Base-by-base conservation (phyloP, 64 coral and sea anemone genomes). In the Astreopora myriophthalma region DNA sequence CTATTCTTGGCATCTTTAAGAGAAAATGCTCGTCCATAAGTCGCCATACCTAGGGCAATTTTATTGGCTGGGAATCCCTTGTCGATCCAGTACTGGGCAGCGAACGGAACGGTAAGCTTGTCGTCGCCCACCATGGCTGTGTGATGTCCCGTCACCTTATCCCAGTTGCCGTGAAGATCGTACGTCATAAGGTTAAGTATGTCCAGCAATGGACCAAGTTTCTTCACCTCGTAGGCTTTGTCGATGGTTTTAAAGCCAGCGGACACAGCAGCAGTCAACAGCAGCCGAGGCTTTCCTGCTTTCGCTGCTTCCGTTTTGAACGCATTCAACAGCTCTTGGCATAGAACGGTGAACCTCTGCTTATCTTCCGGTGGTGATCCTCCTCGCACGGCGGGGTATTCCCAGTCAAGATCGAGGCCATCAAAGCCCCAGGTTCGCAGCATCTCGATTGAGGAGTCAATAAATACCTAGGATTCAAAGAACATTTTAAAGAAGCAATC, bases 381-480 rank as follows among this genome's bases (percentile, higher is more conserved):
- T 34, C 94, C 84, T 2, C 94, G 58, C 29, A 39, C 73, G 6
- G 67, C 94, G 6, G 89, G 94, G 48, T 92, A 92, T 29, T 96
- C 94, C 94, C 94, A 96, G 27, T 96, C 94, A 13, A 96, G 85
- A 49, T 96, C 94, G 9, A 96, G 76, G 46, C 94, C 94, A 79
- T 96, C 94, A 62, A 96, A 96, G 11, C n/a, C 76, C 46, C 86
- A 88, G 6, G 23, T 80, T 64, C 94, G 48, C n/a, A 96, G 75
- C 60, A 87, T 34, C 40, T 19, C 61, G 14, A 92, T 88, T 1
- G 80, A 64, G 6, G 94, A 96, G 73, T 96, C 75, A 11, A 95
- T 95, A 44, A 95, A 95, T 16, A 46, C 66, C 90, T 92, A 49
- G 3, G 2, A 39, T n/a, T n/a, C n/a, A n/a, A n/a, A n/a, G n/a